These are phyloP conservation scores for Choristoneura rosaceana DNA, from an alignment of 2,888 invertebrate genomes.

Conservation along the genomic window DNA sequence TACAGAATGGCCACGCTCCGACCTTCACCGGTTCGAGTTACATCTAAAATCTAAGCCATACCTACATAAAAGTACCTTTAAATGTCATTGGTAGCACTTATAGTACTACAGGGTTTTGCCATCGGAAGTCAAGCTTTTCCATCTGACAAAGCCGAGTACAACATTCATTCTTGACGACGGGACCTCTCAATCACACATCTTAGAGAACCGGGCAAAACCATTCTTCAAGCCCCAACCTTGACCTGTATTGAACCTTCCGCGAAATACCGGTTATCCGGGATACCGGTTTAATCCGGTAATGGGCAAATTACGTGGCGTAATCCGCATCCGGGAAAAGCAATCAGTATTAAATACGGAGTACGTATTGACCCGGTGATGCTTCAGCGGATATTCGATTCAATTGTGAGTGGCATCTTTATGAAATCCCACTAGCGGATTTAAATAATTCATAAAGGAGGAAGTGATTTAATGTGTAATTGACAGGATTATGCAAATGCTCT, in stretches of 20 bases:
- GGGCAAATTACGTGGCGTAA: slow-evolving; percentile 65
- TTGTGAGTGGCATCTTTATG: slow-evolving; percentile 4
- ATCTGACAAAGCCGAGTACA: no score
- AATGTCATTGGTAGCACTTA: no score
- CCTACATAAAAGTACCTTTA: no score
- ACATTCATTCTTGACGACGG: no score
- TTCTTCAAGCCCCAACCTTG: slow-evolving; percentile 13
- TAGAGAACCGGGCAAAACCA: slow-evolving; percentile 26
- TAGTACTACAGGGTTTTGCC: no score
- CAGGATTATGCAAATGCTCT: no score
- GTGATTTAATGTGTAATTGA: no score
- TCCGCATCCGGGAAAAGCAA: slow-evolving; percentile 63
- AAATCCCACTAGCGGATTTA: background rate
- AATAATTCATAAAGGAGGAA: no score
- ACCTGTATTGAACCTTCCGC: slow-evolving; percentile 41
- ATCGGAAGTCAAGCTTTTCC: no score
- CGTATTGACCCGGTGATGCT: slow-evolving; percentile 45
- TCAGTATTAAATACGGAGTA: slow-evolving; percentile 61
- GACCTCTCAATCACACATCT: background rate
- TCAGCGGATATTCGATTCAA: slow-evolving; percentile 13
- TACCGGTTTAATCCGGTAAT: slow-evolving; percentile 63
- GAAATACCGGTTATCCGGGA: slow-evolving; percentile 55
- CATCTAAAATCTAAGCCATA: no score
- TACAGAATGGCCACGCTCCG: no score
- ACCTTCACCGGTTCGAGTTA: no score